Evolutionary conservation across 2,113 vertebrate genomes (phyloP).

Genomic region (Thalassoma bifasciatum): DNA sequence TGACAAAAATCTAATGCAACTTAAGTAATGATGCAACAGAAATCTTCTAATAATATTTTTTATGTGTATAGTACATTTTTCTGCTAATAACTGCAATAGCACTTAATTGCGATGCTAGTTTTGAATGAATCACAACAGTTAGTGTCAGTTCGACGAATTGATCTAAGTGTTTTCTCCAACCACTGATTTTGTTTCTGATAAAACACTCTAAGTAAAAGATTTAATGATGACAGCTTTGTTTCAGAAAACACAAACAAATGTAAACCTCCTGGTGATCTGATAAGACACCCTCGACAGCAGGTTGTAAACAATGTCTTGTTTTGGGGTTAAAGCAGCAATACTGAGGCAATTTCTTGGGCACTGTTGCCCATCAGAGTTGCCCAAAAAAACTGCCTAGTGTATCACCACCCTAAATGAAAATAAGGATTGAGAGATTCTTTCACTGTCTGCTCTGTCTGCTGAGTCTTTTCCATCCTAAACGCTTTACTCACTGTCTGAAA

Average conservation of each 20-base stretch:
- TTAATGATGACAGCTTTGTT: background rate
- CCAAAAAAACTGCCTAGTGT: constrained; percentile 53
- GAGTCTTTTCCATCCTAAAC: background rate
- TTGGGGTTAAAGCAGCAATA: constrained; percentile 52
- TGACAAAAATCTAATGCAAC: too few relatives aligned
- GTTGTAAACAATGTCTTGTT: background rate
- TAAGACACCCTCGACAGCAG: background rate
- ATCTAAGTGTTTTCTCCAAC: too few relatives aligned
- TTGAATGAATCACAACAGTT: too few relatives aligned
- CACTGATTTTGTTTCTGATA: too few relatives aligned
- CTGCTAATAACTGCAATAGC: too few relatives aligned
- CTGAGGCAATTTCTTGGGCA: constrained; percentile 45
- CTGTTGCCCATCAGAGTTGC: constrained; percentile 48
- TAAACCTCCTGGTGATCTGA: background rate
- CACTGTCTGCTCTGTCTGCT: background rate
- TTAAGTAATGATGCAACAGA: too few relatives aligned
- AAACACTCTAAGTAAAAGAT: background rate
- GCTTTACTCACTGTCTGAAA: background rate
- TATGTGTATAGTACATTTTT: too few relatives aligned
- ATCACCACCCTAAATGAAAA: constrained; percentile 32
- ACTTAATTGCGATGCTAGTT: too few relatives aligned
- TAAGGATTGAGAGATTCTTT: background rate
- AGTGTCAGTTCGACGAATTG: too few relatives aligned
- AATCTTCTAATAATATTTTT: too few relatives aligned
- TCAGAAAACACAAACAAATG: background rate